A percentile compares a stretch with the other conserved stretches of the same genome.
phyloP scores from a whole-genome alignment of 2,113 vertebrate genomes.

The Kobus ellipsiprymnus region DNA sequence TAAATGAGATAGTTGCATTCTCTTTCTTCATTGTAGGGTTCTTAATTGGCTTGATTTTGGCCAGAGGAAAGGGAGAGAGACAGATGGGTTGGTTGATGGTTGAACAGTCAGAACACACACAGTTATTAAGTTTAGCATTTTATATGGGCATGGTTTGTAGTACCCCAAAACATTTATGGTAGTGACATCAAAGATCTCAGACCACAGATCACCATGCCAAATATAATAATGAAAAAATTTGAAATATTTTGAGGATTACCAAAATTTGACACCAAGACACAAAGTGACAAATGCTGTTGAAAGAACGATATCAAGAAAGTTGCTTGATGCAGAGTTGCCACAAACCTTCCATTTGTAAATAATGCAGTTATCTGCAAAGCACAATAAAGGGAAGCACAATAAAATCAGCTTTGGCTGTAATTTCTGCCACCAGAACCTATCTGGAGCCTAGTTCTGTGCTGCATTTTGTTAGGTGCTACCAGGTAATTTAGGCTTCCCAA shows the following conservation, averaged over 20 bases:
- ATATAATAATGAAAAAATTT: background rate
- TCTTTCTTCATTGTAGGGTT: background rate
- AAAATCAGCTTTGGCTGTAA: background rate
- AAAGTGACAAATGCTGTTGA: background rate
- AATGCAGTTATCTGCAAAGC: background rate
- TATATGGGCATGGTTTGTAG: background rate
- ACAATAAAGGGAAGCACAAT: background rate
- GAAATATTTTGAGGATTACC: background rate
- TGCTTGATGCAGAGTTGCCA: background rate
- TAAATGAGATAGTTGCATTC: background rate
- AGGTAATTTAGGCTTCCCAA: background rate
- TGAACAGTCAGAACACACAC: background rate
- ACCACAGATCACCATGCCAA: background rate
- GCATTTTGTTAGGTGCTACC: background rate
- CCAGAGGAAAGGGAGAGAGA: background rate
- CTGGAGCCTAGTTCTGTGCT: background rate
- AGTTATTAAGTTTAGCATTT: background rate
- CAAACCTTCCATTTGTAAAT: background rate
- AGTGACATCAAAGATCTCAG: background rate
- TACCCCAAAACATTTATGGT: background rate
- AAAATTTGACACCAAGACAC: background rate
- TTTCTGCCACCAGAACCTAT: background rate
- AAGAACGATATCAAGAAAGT: background rate
- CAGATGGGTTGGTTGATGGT: background rate
- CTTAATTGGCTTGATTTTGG: background rate